Base-by-base conservation (phyloP, 2,113 vertebrate genomes). In the Equus quagga region DNA sequence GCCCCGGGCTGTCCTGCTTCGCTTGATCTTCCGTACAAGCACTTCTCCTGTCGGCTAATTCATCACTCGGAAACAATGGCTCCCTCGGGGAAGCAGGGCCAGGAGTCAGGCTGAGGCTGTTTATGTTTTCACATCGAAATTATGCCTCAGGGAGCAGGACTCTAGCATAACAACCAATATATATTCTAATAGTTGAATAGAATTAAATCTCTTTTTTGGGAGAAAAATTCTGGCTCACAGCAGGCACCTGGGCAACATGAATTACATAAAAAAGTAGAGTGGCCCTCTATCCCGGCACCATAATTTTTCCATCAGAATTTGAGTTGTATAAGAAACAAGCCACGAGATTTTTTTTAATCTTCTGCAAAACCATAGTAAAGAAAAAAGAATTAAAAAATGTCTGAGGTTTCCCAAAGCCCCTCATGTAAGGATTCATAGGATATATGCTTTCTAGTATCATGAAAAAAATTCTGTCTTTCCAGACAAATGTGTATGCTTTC, bases 1-100 rank as follows among this genome's bases (percentile, higher is more conserved):
- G 54, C 44, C 17, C 17, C 1, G 0, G 4, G 6, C 24, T 51
- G 2, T 26, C 11, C 10, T 10, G 24, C 41, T 4, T 3, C 41
- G 41, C 51, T 33, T 24, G 44, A 0, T 26, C 18, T 0, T 21
- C 28, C 33, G 12, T 70, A 17, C 36, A 0, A 17, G 23, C 44
- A 26, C 24, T 1, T 46, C 46, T 36, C 14, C 56, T 6, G 14
- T 15, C 3, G 7, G 17, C 41, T 41, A 12, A 58, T 33, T 10
- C 62, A 36, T 11, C 17, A 5, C 6, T 6, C n/a, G 0, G 4
- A 12, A n/a, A 36, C 26, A 0, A 11, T 2, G n/a, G 17, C 11
- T 41, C 72, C 1, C 1, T 0, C 51, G 14, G 12, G 85, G 41
- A 89, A 8, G 31, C 83, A 51, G 12, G 93, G 6, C 28, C 26